A percentile compares a stretch with the other conserved stretches of the same genome.
phyloP scores from a whole-genome alignment of 2,113 vertebrate genomes.

The Struthidea cinerea region DNA sequence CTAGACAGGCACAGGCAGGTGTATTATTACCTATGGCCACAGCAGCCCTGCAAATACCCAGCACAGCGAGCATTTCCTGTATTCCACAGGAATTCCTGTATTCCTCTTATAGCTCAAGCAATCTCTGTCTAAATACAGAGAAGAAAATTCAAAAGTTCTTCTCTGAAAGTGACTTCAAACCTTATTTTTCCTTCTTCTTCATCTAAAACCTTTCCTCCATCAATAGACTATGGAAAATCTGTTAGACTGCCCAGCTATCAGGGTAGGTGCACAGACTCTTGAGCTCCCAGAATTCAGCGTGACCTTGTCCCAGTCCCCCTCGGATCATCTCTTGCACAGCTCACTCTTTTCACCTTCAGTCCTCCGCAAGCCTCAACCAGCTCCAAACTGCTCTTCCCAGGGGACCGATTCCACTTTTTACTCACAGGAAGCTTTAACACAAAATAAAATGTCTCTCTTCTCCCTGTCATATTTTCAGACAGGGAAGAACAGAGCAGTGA shows the following conservation, averaged over 20 bases:
- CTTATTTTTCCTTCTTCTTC: not conserved
- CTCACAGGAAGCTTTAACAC: not conserved
- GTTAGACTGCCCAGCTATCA: not conserved
- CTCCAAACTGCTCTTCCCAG: not conserved
- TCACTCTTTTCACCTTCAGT: not conserved
- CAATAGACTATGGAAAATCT: not conserved
- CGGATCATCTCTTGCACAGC: not conserved
- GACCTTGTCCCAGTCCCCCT: not conserved
- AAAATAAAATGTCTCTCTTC: not conserved
- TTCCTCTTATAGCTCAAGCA: not conserved
- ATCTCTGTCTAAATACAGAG: not conserved
- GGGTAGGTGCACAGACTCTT: fast-evolving
- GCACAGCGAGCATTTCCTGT: not conserved
- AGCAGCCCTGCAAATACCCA: not conserved
- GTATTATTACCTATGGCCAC: not conserved
- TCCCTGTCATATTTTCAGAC: not conserved
- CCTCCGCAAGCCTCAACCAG: not conserved
- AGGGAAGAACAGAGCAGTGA: not conserved
- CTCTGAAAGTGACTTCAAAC: not conserved
- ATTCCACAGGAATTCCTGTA: not conserved
- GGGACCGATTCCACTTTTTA: not conserved
- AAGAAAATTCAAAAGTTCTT: not conserved
- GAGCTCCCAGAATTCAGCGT: not conserved
- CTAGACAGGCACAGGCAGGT: not conserved
- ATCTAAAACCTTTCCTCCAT: not conserved